A percentile compares a stretch with the other conserved stretches of the same genome.
phyloP scores from a whole-genome alignment of 2,797 vertebrate species.

The Lithobates sylvaticus region DNA sequence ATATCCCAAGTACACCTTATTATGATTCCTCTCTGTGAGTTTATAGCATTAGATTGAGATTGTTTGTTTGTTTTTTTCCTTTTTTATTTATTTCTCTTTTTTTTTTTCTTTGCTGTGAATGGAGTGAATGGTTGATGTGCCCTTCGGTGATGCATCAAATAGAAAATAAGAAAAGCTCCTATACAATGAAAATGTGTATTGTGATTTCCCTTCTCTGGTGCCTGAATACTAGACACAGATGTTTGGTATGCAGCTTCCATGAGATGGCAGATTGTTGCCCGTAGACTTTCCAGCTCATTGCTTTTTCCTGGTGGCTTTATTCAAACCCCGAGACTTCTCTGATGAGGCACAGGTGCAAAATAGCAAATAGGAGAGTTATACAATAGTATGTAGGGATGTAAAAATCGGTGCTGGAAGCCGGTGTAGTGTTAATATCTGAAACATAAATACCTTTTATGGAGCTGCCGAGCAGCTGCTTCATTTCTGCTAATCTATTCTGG shows the following conservation, averaged over 20 bases:
- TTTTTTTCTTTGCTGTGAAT: no score
- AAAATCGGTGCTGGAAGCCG: neutral
- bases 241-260: neutral
- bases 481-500: neutral
- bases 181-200: no score
- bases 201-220: no score
- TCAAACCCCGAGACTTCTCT: neutral
- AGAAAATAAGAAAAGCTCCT: no score
- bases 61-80: no score
- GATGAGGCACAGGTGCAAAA: slow-evolving; percentile 21
- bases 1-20: no score
- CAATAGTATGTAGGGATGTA: neutral
- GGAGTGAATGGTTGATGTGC: no score
- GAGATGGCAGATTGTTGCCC: slow-evolving; percentile 4
- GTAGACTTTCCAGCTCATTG: neutral
- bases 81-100: no score
- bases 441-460: neutral
- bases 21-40: no score
- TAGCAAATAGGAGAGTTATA: neutral
- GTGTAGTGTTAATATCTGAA: neutral
- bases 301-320: slow-evolving; percentile 4
- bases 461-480: neutral
- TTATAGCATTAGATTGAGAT: no score
- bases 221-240: slow-evolving; percentile 2
- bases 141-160: no score